Evolutionary conservation across 2,797 vertebrate genomes (phyloP).

Genomic region (Sternarchorhynchus goeldii): DNA sequence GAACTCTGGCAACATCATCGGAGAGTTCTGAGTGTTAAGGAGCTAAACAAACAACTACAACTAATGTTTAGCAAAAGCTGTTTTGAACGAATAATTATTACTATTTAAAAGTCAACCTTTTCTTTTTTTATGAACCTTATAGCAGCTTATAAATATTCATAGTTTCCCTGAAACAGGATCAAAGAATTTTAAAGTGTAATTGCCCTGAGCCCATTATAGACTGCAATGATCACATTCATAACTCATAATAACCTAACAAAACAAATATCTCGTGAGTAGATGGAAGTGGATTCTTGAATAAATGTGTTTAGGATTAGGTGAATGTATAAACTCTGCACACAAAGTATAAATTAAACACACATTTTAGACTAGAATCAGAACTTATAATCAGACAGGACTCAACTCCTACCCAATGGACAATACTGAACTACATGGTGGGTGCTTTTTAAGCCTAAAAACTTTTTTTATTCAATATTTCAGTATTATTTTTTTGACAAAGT

Average conservation of each 20-base stretch:
- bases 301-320: background rate
- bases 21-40: background rate
- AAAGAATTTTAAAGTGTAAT: constrained; percentile 13
- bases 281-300: too few species aligned
- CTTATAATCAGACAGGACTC: background rate
- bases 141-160: constrained; percentile 10
- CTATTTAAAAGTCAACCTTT: background rate
- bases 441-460: too few species aligned
- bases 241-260: background rate
- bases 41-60: background rate
- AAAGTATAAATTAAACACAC: too few species aligned
- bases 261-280: background rate
- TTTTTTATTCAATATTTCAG: too few species aligned
- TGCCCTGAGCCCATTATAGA: background rate
- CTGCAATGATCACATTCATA: constrained; percentile 14
- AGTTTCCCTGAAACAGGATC: background rate
- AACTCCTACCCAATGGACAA: too few species aligned
- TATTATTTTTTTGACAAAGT: too few species aligned
- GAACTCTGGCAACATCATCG: background rate
- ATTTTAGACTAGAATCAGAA: background rate
- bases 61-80: background rate
- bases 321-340: background rate
- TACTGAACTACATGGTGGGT: too few species aligned
- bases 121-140: constrained; percentile 18
- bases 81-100: constrained; percentile 3